Percentiles rank a stretch among this genome's conserved stretches.
Conservation (phyloP, 1,140 invertebrate genomes). For the Drusus annulatus region DNA sequence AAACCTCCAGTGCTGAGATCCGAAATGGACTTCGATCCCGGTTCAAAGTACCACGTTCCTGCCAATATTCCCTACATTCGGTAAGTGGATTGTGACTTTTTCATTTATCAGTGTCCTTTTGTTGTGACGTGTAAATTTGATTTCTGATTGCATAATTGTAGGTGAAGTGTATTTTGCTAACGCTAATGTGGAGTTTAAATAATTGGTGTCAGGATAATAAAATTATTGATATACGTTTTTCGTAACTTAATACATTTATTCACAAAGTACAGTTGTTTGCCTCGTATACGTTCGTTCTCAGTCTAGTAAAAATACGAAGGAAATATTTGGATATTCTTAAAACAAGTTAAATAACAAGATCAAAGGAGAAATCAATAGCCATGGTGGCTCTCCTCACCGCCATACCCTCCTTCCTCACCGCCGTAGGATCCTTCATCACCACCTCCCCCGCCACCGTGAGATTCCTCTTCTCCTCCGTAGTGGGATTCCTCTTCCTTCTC, state of each 20-base stretch:
- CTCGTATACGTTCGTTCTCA: slow-evolving; percentile 55
- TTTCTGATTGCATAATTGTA: slow-evolving; percentile 30
- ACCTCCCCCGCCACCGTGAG: slow-evolving; percentile 28
- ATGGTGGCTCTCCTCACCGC: slow-evolving; percentile 58
- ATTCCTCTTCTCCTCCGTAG: slow-evolving; percentile 56
- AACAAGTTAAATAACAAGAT: slow-evolving; percentile 57
- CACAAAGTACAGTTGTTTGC: slow-evolving; percentile 52
- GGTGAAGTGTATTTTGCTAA: neutral
- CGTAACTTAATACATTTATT: slow-evolving; percentile 56
- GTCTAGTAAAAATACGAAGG: slow-evolving; percentile 51
- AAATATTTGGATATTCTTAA: slow-evolving; percentile 57
- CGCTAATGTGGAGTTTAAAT: neutral
- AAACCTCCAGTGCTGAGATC: slow-evolving; percentile 89
- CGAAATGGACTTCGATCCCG: slow-evolving; percentile 92
- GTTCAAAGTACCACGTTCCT: slow-evolving; percentile 92
- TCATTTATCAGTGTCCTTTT: slow-evolving; percentile 12
- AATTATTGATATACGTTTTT: neutral
- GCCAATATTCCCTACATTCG: slow-evolving; percentile 92
- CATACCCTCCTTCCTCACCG: slow-evolving; percentile 57
- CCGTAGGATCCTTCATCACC: slow-evolving; percentile 61
- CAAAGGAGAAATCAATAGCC: slow-evolving; percentile 44
- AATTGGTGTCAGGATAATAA: neutral
- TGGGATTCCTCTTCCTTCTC: slow-evolving; percentile 65
- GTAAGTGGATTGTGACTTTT: slow-evolving; percentile 72
- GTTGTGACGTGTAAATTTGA: neutral